phyloP scores from a whole-genome alignment of 2,113 vertebrate species.

The Centropristis striata region DNA sequence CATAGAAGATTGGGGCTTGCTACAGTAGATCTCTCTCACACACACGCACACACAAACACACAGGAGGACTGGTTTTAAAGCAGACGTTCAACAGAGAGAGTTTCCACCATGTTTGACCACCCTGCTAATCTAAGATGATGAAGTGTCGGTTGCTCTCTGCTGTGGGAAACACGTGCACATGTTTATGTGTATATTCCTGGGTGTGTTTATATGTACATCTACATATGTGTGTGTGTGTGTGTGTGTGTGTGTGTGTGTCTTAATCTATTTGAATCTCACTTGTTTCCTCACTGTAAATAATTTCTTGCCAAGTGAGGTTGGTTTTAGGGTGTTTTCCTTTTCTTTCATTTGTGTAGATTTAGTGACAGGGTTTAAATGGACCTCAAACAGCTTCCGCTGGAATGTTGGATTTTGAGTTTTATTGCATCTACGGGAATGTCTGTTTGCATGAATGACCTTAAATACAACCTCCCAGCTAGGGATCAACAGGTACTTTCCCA shows the following conservation, averaged over 20 bases:
- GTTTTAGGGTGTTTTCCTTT: constrained; percentile 46
- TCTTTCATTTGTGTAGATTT: constrained; percentile 45
- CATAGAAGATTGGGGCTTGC: constrained; percentile 48
- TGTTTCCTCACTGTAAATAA: constrained; percentile 48
- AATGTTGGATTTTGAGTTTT: constrained; percentile 54
- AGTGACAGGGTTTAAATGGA: constrained; percentile 56
- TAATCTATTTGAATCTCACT: constrained; percentile 36
- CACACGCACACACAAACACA: constrained; percentile 1
- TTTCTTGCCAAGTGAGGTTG: constrained; percentile 27
- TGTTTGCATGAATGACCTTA: constrained; percentile 35
- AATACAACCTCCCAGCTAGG: constrained; percentile 16
- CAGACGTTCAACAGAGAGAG: constrained; percentile 40
- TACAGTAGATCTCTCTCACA: constrained; percentile 35
- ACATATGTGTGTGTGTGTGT: constrained; percentile 3
- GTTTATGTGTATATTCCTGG: constrained; percentile 2
- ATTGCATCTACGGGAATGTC: constrained; percentile 56
- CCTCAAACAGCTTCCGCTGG: constrained; percentile 54
- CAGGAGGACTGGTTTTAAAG: constrained; percentile 36
- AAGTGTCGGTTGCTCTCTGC: constrained; percentile 64
- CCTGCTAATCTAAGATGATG: constrained; percentile 75
- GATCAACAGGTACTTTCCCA: constrained; percentile 61
- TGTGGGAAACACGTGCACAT: constrained; percentile 29
- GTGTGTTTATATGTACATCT: constrained; percentile 17
- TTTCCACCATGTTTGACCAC: constrained; percentile 63
- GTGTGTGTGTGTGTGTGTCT: constrained; percentile 15